Percentiles rank a stretch among this genome's conserved stretches.
These are phyloP conservation scores for Orchesella cincta DNA, from an alignment of 1,140 invertebrate species.

Conservation along the genomic window DNA sequence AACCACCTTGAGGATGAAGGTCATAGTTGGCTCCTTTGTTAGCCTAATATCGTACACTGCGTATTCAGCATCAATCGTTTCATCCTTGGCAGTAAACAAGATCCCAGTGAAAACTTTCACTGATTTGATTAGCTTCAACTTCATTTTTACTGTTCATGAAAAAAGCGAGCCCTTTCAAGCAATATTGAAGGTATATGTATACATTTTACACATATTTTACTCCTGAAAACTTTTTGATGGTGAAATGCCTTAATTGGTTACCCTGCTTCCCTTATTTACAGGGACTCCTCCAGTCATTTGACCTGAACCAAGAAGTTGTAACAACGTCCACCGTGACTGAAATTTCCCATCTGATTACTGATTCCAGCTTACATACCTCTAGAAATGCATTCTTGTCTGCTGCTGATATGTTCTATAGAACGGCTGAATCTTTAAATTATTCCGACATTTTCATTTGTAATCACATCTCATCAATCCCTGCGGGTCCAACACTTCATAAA, in stretches of 20 bases:
- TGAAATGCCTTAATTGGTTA: neutral
- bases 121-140: neutral
- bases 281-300: neutral
- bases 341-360: neutral
- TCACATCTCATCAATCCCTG: neutral
- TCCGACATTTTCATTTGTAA: slow-evolving; percentile 1
- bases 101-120: neutral
- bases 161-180: neutral
- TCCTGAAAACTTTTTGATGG: neutral
- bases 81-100: neutral
- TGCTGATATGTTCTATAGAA: neutral
- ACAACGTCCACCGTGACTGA: neutral
- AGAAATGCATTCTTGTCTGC: neutral
- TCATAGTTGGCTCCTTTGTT: neutral
- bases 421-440: neutral
- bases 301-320: neutral
- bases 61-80: neutral
- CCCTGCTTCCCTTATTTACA: neutral
- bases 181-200: neutral
- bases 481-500: neutral
- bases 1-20: neutral
- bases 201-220: neutral
- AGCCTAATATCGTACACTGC: neutral
- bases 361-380: neutral
- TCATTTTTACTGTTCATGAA: slow-evolving; percentile 3